These are phyloP conservation scores for Schizothorax lantsangensis DNA, from an alignment of 2,797 vertebrate genomes.

Conservation along the genomic window DNA sequence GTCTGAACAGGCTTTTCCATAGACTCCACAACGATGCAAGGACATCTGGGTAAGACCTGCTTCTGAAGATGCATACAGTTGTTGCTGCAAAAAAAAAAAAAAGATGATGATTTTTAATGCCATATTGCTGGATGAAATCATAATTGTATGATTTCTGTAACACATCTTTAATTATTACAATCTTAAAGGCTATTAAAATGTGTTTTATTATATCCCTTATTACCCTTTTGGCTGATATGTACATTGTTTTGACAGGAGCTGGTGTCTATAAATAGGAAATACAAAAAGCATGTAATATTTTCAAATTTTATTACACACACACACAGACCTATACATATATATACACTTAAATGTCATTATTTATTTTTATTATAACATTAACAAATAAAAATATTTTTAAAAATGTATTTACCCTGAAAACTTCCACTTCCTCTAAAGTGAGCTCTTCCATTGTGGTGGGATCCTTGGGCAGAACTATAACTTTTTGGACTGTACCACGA, in stretches of 20 bases:
- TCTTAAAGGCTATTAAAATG: background rate
- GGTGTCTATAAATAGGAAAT: conserved; percentile 69
- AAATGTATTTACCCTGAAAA: conserved; percentile 79
- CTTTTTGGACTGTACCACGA: conserved; percentile 86
- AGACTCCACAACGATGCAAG: conserved; percentile 84
- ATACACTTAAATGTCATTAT: background rate
- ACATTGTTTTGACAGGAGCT: conserved; percentile 82
- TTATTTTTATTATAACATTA: background rate
- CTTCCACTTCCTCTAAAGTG: conserved; percentile 86
- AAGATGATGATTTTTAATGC: background rate
- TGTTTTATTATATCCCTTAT: conserved; percentile 47
- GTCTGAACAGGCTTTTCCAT: conserved; percentile 86
- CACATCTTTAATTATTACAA: background rate
- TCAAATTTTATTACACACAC: background rate
- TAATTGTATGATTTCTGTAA: background rate
- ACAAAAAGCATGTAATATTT: background rate
- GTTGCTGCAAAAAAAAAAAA: conserved; percentile 78
- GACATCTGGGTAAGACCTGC: conserved; percentile 86
- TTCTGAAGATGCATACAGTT: conserved; percentile 86
- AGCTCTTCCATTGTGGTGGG: conserved; percentile 82
- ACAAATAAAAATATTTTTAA: background rate
- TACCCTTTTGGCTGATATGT: conserved; percentile 85
- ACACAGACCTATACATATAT: background rate
- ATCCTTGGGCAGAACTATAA: conserved; percentile 85
- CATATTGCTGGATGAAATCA: background rate